These are phyloP conservation scores for Aviceda subcristata DNA, from an alignment of 2,113 vertebrate genomes.

Conservation along the genomic window DNA sequence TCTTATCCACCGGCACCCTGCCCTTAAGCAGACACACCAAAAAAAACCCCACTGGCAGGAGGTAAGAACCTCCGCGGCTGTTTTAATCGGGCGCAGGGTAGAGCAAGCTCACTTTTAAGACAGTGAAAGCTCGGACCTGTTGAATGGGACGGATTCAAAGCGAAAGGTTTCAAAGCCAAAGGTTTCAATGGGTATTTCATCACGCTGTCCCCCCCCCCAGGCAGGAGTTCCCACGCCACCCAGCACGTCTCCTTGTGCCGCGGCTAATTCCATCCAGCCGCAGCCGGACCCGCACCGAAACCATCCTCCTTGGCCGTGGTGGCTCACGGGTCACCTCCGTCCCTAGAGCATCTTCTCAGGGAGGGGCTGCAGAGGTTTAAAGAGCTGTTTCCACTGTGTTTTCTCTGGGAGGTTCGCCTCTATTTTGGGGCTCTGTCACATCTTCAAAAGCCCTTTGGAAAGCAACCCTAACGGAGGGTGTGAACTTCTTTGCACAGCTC, in stretches of 20 bases:
- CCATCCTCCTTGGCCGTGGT: neutral
- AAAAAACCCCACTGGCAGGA: neutral
- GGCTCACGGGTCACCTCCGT: fast-evolving
- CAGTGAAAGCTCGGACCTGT: neutral
- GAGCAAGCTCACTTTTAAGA: neutral
- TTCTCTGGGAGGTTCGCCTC: neutral
- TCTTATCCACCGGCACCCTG: neutral
- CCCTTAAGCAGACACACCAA: neutral
- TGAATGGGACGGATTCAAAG: neutral
- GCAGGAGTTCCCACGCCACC: neutral
- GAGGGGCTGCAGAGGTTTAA: neutral
- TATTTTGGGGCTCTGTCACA: neutral
- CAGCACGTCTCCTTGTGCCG: neutral
- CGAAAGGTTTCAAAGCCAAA: neutral
- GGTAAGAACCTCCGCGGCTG: fast-evolving
- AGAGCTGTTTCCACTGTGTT: neutral
- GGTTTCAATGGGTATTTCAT: neutral
- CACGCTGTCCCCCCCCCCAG: neutral
- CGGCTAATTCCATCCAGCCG: neutral
- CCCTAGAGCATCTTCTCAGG: neutral
- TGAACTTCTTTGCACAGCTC: neutral
- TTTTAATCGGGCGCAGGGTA: neutral
- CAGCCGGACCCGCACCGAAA: neutral
- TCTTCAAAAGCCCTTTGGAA: slow-evolving; percentile 1
- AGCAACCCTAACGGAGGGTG: neutral